Evolutionary conservation across 2,797 vertebrate genomes (phyloP).

Genomic region (Falco novaeseelandiae): DNA sequence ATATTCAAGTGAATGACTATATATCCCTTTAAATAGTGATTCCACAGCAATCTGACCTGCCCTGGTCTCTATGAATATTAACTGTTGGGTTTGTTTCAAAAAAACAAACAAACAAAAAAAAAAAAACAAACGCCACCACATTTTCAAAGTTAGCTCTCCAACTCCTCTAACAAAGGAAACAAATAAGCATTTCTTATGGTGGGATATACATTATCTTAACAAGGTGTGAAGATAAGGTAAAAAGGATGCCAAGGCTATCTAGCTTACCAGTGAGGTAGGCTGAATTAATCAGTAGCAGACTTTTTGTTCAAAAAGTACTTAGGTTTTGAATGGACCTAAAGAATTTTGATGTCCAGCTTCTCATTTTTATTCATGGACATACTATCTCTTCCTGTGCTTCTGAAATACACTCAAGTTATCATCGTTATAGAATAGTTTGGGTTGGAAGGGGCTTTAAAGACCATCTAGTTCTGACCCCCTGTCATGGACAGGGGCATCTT

Average conservation of each 20-base stretch:
- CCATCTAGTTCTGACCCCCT: neutral
- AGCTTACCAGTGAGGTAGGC: neutral
- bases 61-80: neutral
- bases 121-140: too few species aligned
- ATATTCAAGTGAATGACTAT: neutral
- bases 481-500: neutral
- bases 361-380: neutral
- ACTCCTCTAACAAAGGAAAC: neutral
- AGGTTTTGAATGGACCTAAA: neutral
- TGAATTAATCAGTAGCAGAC: neutral
- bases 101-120: too few species aligned
- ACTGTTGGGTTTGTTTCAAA: neutral
- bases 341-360: neutral
- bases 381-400: neutral
- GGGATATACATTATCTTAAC: neutral
- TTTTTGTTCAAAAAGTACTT: neutral
- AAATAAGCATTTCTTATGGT: neutral
- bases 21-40: neutral
- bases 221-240: neutral
- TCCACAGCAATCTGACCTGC: neutral
- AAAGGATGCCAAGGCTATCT: neutral
- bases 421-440: neutral
- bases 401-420: neutral
- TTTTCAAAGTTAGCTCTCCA: neutral
- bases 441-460: neutral